Base-by-base conservation (phyloP, 37 sponge, comb jelly and placozoan genomes). In the Beroe forskalii region DNA sequence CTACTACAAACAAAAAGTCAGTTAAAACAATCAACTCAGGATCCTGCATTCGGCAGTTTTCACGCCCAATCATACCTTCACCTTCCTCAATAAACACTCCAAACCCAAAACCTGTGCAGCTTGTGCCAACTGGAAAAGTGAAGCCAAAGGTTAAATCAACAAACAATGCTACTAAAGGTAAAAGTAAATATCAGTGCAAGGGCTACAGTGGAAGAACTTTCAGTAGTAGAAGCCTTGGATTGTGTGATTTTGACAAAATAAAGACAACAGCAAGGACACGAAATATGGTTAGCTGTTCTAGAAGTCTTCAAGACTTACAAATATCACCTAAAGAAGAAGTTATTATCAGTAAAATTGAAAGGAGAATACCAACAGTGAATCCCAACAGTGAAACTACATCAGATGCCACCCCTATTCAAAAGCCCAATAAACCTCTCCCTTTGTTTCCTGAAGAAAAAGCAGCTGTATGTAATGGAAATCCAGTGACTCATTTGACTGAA, bases 1-100 rank as follows among this genome's bases (percentile, higher is more conserved):
- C 66, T 64, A 22, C 3, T 64, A 64, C 30, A 28, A 80, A 80
- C 48, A 80, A 80, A 25, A 80, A 80, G 42, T 44, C 55, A 25
- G 86, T 80, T 0, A 80, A 80, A 43, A 80, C 86, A 12, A 80
- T 80, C 9, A 80, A 80, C 28, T 80, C 86, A 44, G 86, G 55
- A 0, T 80, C 86, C n/a, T 80, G 86, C 27, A 80, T 80, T 27
- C 86, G 86, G 48, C 86, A 80, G 86, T 80, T 80, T 42, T 80
- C 86, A 35, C 43, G 86, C n/a, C 86, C 86, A 28, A 17, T 44
- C 40, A 19, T 80, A 0, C 55, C 44, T 23, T 12, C 44, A 17
- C 44, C 27, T 42, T 1, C 86, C 23, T 48, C 55, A 48, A 48
- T 12, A 48, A 41, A 42, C 3, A 25, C 28, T 14, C 44, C 30